Percentiles rank a stretch among this genome's conserved stretches.
These are phyloP conservation scores for Coreius guichenoti DNA, from an alignment of 2,797 vertebrate genomes.

Conservation along the genomic window DNA sequence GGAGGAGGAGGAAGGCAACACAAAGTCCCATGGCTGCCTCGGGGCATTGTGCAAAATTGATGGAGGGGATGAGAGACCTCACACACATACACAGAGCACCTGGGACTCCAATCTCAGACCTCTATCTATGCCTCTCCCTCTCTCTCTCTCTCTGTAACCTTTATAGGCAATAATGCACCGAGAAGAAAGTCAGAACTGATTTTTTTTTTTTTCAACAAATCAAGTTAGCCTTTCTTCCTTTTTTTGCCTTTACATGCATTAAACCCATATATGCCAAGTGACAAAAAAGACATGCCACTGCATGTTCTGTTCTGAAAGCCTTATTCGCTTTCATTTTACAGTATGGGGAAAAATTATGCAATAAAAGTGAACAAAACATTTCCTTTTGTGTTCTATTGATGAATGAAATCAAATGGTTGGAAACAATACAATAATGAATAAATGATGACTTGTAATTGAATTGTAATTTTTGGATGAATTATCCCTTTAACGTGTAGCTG, in stretches of 20 bases:
- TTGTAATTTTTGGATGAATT: neutral
- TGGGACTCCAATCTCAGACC: constrained; percentile 51
- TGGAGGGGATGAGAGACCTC: constrained; percentile 66
- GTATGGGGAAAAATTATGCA: neutral
- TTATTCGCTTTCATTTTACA: neutral
- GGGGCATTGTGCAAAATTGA: constrained; percentile 70
- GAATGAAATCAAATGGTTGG: neutral
- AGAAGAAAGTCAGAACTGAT: neutral
- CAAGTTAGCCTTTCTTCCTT: neutral
- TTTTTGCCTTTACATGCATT: neutral
- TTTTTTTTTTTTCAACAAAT: neutral
- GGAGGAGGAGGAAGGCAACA: constrained; percentile 50
- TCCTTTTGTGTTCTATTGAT: neutral
- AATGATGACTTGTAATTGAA: neutral
- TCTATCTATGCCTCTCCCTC: constrained; percentile 39
- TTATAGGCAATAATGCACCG: constrained; percentile 11
- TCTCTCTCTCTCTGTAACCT: neutral
- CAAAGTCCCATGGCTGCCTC: constrained; percentile 64
- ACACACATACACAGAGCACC: constrained; percentile 53
- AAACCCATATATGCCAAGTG: neutral
- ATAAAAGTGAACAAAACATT: constrained; percentile 6
- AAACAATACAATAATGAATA: neutral
- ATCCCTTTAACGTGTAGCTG: neutral
- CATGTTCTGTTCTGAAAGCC: neutral
- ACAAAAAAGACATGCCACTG: neutral